Percentiles rank a stretch among this genome's conserved stretches.
These are phyloP conservation scores for Pachyseris speciosa DNA, from an alignment of 64 coral and sea anemone species.

Conservation along the genomic window DNA sequence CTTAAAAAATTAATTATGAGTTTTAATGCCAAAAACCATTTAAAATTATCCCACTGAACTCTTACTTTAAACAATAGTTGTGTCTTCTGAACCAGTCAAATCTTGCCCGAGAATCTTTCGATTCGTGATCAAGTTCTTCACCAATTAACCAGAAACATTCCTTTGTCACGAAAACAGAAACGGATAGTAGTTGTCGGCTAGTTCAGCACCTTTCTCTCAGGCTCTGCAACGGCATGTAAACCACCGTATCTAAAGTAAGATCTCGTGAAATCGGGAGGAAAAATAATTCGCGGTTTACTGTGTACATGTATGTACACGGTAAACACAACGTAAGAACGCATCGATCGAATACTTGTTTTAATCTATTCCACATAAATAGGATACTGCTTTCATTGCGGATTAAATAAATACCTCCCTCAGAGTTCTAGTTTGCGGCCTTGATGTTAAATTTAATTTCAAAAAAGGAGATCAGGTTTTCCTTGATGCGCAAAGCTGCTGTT, in stretches of 20 bases:
- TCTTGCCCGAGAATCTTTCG: conserved; percentile 1
- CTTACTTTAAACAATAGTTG: too few relatives aligned
- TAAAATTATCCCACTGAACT: background rate
- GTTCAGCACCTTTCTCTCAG: background rate
- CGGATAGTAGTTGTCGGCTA: background rate
- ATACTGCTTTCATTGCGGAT: background rate
- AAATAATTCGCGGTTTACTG: background rate
- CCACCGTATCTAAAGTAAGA: background rate
- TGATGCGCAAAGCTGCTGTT: background rate
- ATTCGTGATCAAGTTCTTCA: too few relatives aligned
- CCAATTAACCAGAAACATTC: background rate
- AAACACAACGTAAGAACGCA: background rate
- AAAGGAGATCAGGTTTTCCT: background rate
- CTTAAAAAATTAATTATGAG: background rate
- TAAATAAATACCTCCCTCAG: background rate
- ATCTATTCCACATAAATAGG: background rate
- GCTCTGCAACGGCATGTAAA: background rate
- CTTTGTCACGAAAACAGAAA: background rate
- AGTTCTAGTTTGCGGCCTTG: background rate
- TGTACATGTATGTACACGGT: background rate
- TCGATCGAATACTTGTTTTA: background rate
- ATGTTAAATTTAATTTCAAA: background rate
- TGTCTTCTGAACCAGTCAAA: too few relatives aligned
- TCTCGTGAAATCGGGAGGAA: background rate
- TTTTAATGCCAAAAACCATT: background rate